These are phyloP conservation scores for Melinaea menophilus DNA, from an alignment of 2,888 invertebrate species.

Conservation along the genomic window DNA sequence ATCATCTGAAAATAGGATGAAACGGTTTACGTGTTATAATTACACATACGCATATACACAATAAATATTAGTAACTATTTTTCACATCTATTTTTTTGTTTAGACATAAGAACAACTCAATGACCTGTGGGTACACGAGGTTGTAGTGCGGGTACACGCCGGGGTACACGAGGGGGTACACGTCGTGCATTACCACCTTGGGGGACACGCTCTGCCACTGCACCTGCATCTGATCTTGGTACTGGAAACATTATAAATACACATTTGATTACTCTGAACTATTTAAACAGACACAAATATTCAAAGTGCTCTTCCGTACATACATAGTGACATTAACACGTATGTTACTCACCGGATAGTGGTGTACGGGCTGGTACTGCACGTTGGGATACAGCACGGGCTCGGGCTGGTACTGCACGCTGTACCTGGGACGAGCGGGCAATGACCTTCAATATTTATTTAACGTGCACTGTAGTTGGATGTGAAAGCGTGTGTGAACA, in stretches of 20 bases:
- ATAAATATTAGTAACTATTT: no score
- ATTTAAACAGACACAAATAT: no score
- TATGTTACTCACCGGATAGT: conserved; percentile 48
- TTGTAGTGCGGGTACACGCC: conserved; percentile 49
- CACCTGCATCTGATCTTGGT: conserved; percentile 50
- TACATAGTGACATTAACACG: conserved; percentile 3
- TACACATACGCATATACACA: no score
- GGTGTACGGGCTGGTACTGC: conserved; percentile 50
- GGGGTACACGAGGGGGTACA: conserved; percentile 54
- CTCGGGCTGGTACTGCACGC: conserved; percentile 52
- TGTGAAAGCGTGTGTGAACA: no score
- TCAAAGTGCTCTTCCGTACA: neutral
- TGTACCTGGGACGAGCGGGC: conserved; percentile 43
- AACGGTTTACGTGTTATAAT: no score
- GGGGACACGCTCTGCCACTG: conserved; percentile 49
- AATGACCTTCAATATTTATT: no score
- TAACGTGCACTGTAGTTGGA: no score
- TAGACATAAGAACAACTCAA: neutral
- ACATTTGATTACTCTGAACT: no score
- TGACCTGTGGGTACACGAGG: conserved; percentile 60
- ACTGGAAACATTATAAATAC: conserved; percentile 40
- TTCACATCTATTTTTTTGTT: no score
- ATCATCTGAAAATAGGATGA: conserved; percentile 3
- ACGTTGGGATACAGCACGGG: conserved; percentile 44
- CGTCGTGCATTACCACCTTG: conserved; percentile 52